Base-by-base conservation (phyloP, 2,888 invertebrate species). In the Idaea straminata region DNA sequence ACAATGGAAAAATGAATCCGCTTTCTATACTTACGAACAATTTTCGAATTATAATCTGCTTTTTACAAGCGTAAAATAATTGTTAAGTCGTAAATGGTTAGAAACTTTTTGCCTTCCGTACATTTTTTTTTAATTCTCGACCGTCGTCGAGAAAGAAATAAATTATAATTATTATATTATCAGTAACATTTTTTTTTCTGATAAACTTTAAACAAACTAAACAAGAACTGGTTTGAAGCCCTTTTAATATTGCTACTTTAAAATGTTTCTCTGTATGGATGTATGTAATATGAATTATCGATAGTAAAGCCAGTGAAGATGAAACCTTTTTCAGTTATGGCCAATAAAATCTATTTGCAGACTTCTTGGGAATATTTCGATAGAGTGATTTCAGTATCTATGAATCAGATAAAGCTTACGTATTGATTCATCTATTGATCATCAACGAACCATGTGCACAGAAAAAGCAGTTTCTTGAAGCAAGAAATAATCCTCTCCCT, bases 331-430 rank as follows among this genome's bases (percentile, higher is more conserved):
- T 65, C 47, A 6, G 61, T 63, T 59, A 63, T 65, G 65, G 57
- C 61, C 57, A 67, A 66, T 66, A 47, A 66, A 73, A 66, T 67
- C 70, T 69, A 72, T 73, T 69, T 65, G 57, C 15, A 63, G 68
- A 61, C 62, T 69, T 69, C 69, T 68, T 70, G 66, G 63, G 65
- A 64, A 63, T 66, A 61, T 69, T 67, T 62, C 72, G 70, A 69
- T 70, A 67, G 68, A 72, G 68, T 66, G 68, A 67, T 62, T 59
- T 66, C 47, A 47, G 10, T 47, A 47, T 7, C 13, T 47, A 47
- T 7, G 47, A 13, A 10, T 10, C 25, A 25, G 25, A 25, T 25
- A 25, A 3, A 25, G 25, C 25, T 25, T 3, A 25, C 25, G 25
- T 25, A 25, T 25, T 25, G 25, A 25, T 25, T 25, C 25, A 25